Base-by-base conservation (phyloP, 1,140 invertebrate genomes). In the Olivierus martensii region DNA sequence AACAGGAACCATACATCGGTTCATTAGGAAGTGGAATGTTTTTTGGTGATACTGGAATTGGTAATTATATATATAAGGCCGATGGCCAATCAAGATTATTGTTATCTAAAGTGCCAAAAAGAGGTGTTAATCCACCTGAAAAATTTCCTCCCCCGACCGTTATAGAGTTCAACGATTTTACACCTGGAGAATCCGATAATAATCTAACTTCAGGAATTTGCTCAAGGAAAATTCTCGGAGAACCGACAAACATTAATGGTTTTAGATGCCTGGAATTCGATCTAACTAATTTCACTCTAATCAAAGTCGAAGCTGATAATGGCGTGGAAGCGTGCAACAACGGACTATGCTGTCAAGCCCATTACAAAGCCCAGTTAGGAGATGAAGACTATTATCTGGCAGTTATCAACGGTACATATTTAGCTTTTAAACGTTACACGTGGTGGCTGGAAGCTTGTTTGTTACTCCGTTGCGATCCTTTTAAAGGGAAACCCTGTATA, bases 1-100 rank as follows among this genome's bases (percentile, higher is more conserved):
- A 75, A 42, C 75, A 78, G 41, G 34, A 58, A 4, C 73, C 74
- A 0, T 34, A 39, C 18, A 22, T 47, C 15, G 51, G 19, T n/a
- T 34, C 55, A n/a, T 15, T 45, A 3, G 58, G 57, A 14, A 59
- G 57, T 46, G 58, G 60, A 10, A 53, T 59, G n/a, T 61, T 57
- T 43, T 11, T 43, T 38, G 52, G 17, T 5, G 12, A 22, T 2
- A 11, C 22, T 4, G 52, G 49, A 35, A 22, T 42, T 10, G 10
- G 50, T 2, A 49, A 14, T 10, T 52, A 55, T n/a, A 52, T 45
- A 39, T 44, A 44, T 22, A 42, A 37, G 12, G 48, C 52, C 5
- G 52, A 54, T 36, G 46, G 49, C 7, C 15, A 36, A 19, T 48
- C 52, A 1, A 58, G 49, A 21, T 7, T 58, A 21, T 35, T 58